These are phyloP conservation scores for Lamellibrachia satsuma DNA, from an alignment of 2,888 invertebrate species.

Conservation along the genomic window DNA sequence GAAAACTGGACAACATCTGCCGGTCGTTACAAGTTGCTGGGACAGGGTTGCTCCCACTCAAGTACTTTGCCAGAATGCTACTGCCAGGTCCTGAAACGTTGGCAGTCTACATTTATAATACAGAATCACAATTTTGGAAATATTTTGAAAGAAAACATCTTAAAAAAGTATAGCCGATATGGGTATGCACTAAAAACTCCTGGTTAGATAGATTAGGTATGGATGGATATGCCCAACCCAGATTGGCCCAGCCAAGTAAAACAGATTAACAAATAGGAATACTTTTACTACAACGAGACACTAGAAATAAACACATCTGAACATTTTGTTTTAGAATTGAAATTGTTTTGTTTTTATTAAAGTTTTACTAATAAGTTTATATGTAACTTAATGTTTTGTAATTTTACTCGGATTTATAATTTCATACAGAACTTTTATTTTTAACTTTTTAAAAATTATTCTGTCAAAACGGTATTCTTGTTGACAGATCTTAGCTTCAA, in stretches of 20 bases:
- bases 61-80: constrained; percentile 28
- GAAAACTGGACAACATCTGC: constrained; percentile 33
- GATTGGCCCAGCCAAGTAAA: neutral
- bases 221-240: no score
- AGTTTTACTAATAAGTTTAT: neutral
- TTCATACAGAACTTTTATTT: no score
- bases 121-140: neutral
- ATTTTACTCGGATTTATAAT: no score
- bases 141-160: neutral
- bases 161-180: neutral
- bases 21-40: neutral
- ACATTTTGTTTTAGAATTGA: neutral
- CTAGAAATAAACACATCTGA: no score
- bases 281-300: no score
- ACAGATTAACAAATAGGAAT: no score
- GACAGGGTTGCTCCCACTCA: constrained; percentile 25
- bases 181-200: neutral
- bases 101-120: neutral
- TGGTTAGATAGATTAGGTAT: neutral
- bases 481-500: no score
- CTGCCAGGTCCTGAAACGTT: neutral
- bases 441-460: no score
- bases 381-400: no score
- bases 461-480: no score
- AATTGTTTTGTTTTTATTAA: neutral